Conservation (phyloP, 2,113 vertebrate genomes). For the Heteronetta atricapilla region DNA sequence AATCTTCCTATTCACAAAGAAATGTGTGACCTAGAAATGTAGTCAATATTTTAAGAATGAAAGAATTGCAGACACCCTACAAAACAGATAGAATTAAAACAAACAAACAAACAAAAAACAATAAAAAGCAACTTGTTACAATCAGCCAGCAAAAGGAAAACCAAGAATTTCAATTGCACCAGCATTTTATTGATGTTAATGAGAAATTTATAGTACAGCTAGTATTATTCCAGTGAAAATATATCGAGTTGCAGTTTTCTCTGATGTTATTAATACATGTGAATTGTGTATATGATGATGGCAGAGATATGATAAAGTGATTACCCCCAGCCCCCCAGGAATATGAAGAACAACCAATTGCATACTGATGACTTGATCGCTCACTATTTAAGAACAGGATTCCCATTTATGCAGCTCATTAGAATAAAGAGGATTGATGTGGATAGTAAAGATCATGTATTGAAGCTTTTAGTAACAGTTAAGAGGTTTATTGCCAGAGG, state of each 20-base stretch:
- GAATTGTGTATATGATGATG: background rate
- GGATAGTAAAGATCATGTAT: background rate
- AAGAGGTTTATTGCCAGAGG: constrained; percentile 32
- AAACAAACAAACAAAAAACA: too few species aligned
- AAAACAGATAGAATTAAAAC: background rate
- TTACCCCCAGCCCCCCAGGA: background rate
- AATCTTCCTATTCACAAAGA: background rate
- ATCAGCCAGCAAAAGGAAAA: background rate
- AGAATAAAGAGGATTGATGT: constrained; percentile 28
- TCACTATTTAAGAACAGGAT: background rate
- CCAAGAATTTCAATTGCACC: background rate
- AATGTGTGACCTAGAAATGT: background rate
- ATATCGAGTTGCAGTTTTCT: background rate
- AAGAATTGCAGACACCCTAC: background rate
- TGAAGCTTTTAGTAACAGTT: constrained; percentile 1
- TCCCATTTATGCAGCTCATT: constrained; percentile 9
- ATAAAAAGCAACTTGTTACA: background rate
- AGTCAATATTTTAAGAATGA: background rate
- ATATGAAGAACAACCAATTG: background rate
- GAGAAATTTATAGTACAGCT: background rate
- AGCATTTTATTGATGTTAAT: background rate
- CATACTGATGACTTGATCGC: background rate
- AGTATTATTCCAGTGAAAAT: background rate
- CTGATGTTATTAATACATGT: background rate
- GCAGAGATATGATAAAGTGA: background rate